Base-by-base conservation (phyloP, 1,140 invertebrate species). In the Lanistes nyassanus region DNA sequence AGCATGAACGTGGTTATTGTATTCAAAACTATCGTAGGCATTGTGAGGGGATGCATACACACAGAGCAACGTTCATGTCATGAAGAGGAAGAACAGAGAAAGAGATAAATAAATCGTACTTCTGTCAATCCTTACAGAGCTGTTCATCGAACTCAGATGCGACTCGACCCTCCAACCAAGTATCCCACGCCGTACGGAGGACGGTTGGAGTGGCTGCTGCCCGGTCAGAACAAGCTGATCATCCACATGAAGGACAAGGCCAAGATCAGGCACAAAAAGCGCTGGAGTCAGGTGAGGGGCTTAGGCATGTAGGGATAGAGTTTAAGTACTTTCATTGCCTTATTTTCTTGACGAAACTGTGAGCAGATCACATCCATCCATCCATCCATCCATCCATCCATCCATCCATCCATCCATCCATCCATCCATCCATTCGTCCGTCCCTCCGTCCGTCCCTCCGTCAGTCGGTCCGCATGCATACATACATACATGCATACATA, bases 181-280 rank as follows among this genome's bases (percentile, higher is more conserved):
- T 94, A 94, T 78, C 94, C 95, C 1, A 97, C 98, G 0, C 98
- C 98, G 0, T 99, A 99, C 82, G 98, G 98, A 9, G 98, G 98
- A 64, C 90, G 96, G 75, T 90, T 99, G 36, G 93, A 95, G 7
- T 99, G 98, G 97, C 95, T 94, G 0, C 90, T 99, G 53, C 98
- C 98, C 0, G 98, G 98, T 60, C 98, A 98, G 89, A 99, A 98
- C 9, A 98, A 98, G 89, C 95, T 99, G 92, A 95, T 98, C 75
- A 96, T 96, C 51, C 98, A 99, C 88, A 90, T 99, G 73, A 99
- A 99, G 89, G 97, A 99, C 87, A 99, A 99, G 87, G 92, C 93
- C 83, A 97, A 97, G 84, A 99, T 99, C 86, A 92, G 98, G 86
- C 97, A 99, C 91, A 94, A 96, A 84, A 91, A 91, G 79, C 75